Evolutionary conservation across 2,113 vertebrate species (phyloP), one percentile per base, ranked within the genome.

Genomic region (Sminthopsis crassicaudata): DNA sequence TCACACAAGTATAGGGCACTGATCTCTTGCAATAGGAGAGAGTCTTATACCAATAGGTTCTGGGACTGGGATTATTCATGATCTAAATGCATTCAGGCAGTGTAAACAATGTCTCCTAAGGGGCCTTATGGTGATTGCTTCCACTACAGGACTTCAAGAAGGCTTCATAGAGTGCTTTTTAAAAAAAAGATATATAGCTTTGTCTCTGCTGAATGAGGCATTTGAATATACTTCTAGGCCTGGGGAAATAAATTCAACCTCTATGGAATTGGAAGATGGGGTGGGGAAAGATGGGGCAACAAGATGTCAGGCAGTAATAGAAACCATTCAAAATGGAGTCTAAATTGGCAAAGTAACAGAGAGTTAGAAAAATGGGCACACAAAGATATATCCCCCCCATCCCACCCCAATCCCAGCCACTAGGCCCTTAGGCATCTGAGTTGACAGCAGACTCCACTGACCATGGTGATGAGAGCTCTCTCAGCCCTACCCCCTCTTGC

Each of bases 361-460:
- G 8, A 46, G 67, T 36, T 92, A 50, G 50, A 52, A 92, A 84
- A 92, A 53, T 88, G 92, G 67, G 36, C 60, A 42, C n/a, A 42
- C 1, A 9, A 14, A 26, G n/a, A 84, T 84, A 84, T 36, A 42
- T 42, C 3, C 11, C 23, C 22, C 23, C n/a, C 48, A 8, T 89
- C 46, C 76, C 16, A 84, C n/a, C 67, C 67, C 19, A 84, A 23
- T n/a, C 67, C n/a, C 19, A 76, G 67, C 60, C 60, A 42, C n/a
- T 42, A 42, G 19, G n/a, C 67, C 67, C 36, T 42, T 84, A 25
- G 51, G 26, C 19, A 0, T 76, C 22, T 4, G 7, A 90, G 48
- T 10, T 92, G 36, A 96, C 91, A 94, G 53, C 11, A 84, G 42
- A 52, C 89, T n/a, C 51, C 90, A 25, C 67, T 88, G 57, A 91